Percentiles rank a stretch among this genome's conserved stretches.
Conservation (phyloP, 2,888 invertebrate genomes). For the Eupelmus urozonus region DNA sequence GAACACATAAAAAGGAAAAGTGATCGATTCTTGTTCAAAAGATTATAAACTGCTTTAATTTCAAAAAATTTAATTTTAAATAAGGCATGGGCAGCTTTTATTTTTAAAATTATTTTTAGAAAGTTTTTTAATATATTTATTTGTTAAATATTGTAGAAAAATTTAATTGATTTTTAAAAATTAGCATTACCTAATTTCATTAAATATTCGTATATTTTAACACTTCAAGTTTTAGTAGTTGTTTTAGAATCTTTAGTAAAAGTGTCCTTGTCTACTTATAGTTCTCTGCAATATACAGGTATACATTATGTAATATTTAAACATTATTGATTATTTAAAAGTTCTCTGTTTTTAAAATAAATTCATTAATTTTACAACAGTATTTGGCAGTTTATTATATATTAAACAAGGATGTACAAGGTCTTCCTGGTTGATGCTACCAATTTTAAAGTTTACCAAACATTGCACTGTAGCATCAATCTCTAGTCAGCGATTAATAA, state of each 20-base stretch:
- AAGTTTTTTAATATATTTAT: neutral
- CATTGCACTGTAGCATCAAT: constrained; percentile 53
- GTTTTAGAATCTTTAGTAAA: constrained; percentile 17
- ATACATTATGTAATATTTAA: constrained; percentile 4
- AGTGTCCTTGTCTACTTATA: constrained; percentile 27
- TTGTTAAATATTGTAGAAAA: neutral
- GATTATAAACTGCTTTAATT: constrained; percentile 19
- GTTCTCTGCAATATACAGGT: constrained; percentile 9
- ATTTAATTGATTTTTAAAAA: constrained; percentile 8
- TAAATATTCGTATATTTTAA: neutral
- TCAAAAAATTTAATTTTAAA: neutral
- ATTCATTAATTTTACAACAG: constrained; percentile 39
- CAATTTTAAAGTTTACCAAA: constrained; percentile 45
- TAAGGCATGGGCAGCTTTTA: constrained; percentile 16
- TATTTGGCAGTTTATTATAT: constrained; percentile 40
- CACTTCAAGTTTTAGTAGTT: constrained; percentile 4
- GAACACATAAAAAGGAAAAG: constrained; percentile 6
- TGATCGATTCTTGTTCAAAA: constrained; percentile 18
- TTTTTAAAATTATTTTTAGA: constrained; percentile 7
- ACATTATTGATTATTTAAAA: constrained; percentile 26
- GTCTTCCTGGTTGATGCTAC: constrained; percentile 60
- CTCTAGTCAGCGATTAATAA: constrained; percentile 58
- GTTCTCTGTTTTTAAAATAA: neutral
- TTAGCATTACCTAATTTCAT: constrained; percentile 3
- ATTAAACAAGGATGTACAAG: constrained; percentile 47